Base-by-base conservation (phyloP, 2,113 vertebrate genomes). In the Amazona vittata region DNA sequence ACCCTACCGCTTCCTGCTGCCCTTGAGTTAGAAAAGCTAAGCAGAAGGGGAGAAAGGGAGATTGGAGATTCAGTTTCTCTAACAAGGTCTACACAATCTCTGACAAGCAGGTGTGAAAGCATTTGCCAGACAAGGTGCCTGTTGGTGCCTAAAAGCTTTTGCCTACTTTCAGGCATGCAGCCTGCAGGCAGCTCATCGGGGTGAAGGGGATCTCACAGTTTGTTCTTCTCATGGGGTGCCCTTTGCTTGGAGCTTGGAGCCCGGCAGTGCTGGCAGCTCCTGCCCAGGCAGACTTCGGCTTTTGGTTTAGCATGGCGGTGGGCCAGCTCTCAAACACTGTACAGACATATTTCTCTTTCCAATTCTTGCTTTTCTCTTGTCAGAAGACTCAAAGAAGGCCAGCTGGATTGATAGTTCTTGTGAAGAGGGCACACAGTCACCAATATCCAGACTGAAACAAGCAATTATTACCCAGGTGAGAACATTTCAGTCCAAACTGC, bases 401-500 rank as follows among this genome's bases (percentile, higher is more conserved):
- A 63, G 26, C 11, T 0, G 2, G 22, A 37, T 25, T 46, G 52
- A 81, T 35, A 39, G 44, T 17, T 91, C 59, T 87, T 82, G 10
- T 69, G 55, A 86, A 53, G 8, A 83, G 69, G 25, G 57, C 47
- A 46, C 12, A 14, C 28, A 49, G 9, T 44, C 69, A 70, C 44
- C 9, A 24, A 49, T 15, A 93, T 13, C 49, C 47, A 0, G 1
- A 46, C 28, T 73, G 77, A 79, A 90, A 71, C 16, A 90, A 55
- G 39, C 59, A 91, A 91, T 71, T 96, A 43, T 69, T 92, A 94
- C 41, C 57, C 83, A 94, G 49, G 70, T 89, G 83, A 89, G 81
- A 86, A 57, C 20, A 31, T 59, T 91, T 83, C 70, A 68, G 4
- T 63, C 93, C 41, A 53, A 82, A 59, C 59, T 77, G 31, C 62